Evolutionary conservation across 2,888 invertebrate species (phyloP), one percentile per base, ranked within the genome.

Genomic region (Frankliniella intonsa): DNA sequence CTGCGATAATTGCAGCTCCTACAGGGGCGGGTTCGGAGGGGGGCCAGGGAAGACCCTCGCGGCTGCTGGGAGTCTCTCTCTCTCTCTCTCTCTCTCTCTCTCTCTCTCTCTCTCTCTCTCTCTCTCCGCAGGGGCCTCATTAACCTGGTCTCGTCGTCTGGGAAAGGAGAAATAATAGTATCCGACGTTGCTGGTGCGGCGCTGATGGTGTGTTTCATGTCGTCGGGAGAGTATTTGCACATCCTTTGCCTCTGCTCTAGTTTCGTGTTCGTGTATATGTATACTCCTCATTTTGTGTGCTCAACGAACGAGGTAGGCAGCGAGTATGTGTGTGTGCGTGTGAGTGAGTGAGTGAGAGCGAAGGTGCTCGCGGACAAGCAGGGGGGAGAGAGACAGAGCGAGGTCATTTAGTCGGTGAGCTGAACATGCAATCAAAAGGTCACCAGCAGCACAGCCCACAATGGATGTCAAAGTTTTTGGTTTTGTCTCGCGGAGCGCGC

Each of bases 381-480:
- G 55, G 55, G 55, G 55, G 55, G 55, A 65, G 65, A 17, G 65
- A n/a, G 65, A 65, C 9, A 55, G 55, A 38, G 38, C 38, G 14
- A 69, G 19, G n/a, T 69, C 69, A 69, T 69, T 69, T 69, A 69
- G 69, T 22, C 55, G 55, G 55, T 14, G 55, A 14, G 69, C 69
- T 69, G n/a, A 69, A 69, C 69, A 22, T 69, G 69, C 69, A 69
- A 69, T 69, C 69, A 69, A 69, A 69, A 69, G 69, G 69, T 69
- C 69, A 69, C 69, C 55, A 12, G 55, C 17, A 38, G 38, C 38
- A n/a, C n/a, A 12, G 14, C 1, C 55, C 69, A 69, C 69, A 69
- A 69, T 69, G 69, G 69, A 69, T 69, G 69, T 69, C 69, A 69
- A 69, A 69, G n/a, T 69, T 69, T 69, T 11, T 11, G 69, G n/a